Evolutionary conservation across 2,113 vertebrate genomes (phyloP), one percentile per base, ranked within the genome.

Genomic region (Brachirus orientalis): DNA sequence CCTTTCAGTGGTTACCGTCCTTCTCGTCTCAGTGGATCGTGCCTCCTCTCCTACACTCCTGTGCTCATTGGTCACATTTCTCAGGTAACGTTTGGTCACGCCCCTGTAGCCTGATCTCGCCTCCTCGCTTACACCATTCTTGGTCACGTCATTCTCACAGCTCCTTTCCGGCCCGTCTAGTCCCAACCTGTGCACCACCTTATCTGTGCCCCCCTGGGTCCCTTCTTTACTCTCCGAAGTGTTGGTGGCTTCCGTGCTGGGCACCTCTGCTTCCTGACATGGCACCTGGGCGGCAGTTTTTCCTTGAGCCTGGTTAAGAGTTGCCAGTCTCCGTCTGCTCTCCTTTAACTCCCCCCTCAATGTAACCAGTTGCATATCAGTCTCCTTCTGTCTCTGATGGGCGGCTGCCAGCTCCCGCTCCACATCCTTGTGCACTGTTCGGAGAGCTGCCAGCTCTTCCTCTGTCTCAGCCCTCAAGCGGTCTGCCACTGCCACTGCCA

Each of bases 401-500:
- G 88, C 85, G 0, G 83, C 74, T 0, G 75, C 64, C 68, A 94
- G 81, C 80, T 92, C 90, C 66, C 70, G 77, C 69, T 89, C 88
- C 1, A 64, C 67, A 19, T 93, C 90, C 38, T 68, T 72, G 40
- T 86, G 87, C 8, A 82, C 84, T 10, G 54, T 61, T 59, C 83
- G 75, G 36, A 93, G 74, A 0, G 14, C 36, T 0, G 58, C 60
- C 41, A 94, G 72, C 63, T 94, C 93, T 37, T 94, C 93, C 45
- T 94, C 92, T 0, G 92, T 90, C 72, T 95, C 94, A 0, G 84
- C 85, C 28, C 92, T 86, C 50, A 95, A 76, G 14, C 94, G 84
- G 67, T 95, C 94, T 0, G 94, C 94, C 35, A 95, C 94, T 0
- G 93, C 78, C 28, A 95, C 92, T 0, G 94, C 94, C 79, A 94